Conservation (phyloP, 1,140 invertebrate genomes). For the Ceratosolen solmsi region DNA sequence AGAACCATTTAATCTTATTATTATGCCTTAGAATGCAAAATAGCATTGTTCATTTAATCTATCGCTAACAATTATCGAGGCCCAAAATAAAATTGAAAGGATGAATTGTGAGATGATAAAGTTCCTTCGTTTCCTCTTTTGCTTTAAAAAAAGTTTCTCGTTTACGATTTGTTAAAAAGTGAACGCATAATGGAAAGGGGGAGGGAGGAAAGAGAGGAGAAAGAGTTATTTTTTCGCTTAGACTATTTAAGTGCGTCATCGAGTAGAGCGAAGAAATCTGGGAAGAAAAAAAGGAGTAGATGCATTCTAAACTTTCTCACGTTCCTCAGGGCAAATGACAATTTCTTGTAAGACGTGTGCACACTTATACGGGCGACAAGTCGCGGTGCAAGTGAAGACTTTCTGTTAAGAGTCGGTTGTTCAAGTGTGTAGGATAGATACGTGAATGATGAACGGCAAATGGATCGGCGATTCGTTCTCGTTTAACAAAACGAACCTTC, state of each 20-base stretch:
- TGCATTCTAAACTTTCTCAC: slow-evolving; percentile 62
- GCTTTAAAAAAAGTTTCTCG: too few relatives aligned
- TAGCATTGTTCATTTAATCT: too few relatives aligned
- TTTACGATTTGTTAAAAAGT: too few relatives aligned
- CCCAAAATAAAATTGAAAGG: too few relatives aligned
- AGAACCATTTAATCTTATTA: too few relatives aligned
- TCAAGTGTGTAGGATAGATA: slow-evolving; percentile 7
- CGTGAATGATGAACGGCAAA: slow-evolving; percentile 20
- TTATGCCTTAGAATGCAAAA: too few relatives aligned
- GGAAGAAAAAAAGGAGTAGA: not conserved
- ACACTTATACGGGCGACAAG: slow-evolving; percentile 18
- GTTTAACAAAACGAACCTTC: not conserved
- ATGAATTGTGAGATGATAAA: too few relatives aligned
- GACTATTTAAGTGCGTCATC: not conserved
- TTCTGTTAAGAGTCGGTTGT: not conserved
- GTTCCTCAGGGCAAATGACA: slow-evolving; percentile 62
- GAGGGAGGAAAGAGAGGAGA: not conserved
- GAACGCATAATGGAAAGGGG: too few relatives aligned
- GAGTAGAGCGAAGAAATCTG: too few relatives aligned
- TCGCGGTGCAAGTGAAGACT: slow-evolving; percentile 45
- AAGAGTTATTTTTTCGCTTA: not conserved
- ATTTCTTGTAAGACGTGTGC: slow-evolving; percentile 60
- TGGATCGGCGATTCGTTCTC: slow-evolving; percentile 30
- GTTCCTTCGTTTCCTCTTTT: too few relatives aligned
- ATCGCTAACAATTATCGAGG: too few relatives aligned